Base-by-base conservation (phyloP, 2,888 invertebrate species). In the Aspidiotus destructor region DNA sequence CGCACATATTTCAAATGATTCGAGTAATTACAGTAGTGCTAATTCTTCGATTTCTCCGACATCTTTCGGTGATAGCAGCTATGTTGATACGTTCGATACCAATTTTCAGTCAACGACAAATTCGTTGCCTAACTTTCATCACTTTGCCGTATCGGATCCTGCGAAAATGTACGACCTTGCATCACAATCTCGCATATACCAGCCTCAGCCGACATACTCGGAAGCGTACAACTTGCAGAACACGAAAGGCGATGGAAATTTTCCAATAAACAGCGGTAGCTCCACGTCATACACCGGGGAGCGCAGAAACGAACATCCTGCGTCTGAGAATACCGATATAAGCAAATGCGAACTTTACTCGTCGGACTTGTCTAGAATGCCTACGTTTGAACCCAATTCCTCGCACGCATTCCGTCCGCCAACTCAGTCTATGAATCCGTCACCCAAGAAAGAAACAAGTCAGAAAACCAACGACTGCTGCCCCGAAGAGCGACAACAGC, bases 401-500 rank as follows among this genome's bases (percentile, higher is more conserved):
- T n/a, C n/a, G n/a, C n/a, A 5, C 63, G 65, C 58, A 70, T 71
- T 44, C 60, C 69, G 28, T 71, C 80, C 79, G 72, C 75, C 78
- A 15, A 69, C 71, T 81, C 87, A 74, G 84, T 86, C 70, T 86
- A 86, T 61, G 86, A 92, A 76, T 80, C 92, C 71, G 92, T 73
- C 76, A 42, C 71, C 70, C 9, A 70, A 61, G 42, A 63, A 62
- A n/a, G 70, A 61, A 17, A 69, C 44, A 40, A 67, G 67, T 41
- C 68, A 60, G 61, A 61, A 68, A 44, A 54, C 53, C 17, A 61
- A 69, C 41, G 61, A 70, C 60, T 48, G 62, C 64, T 53, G 69
- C 68, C 42, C 69, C 58, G 52, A 72, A 62, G 64, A 71, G 53
- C 41, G 69, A 41, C 41, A 28, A 62, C 57, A 60, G 69, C 13